These are phyloP conservation scores for Dipodomys ordii DNA, from an alignment of 2,113 vertebrate species.

Conservation along the genomic window DNA sequence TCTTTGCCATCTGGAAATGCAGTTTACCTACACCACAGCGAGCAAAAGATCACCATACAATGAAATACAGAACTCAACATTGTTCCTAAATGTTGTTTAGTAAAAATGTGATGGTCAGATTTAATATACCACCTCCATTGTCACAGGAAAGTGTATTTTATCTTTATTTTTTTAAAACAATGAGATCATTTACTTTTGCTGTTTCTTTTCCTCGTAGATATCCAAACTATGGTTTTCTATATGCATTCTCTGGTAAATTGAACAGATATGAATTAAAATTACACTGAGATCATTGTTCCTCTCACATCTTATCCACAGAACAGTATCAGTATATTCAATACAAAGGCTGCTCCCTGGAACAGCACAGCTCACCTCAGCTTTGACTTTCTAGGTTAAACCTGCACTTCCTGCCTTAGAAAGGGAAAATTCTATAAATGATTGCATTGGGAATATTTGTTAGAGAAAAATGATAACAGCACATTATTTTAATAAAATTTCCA, in stretches of 20 bases:
- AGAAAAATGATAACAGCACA: neutral
- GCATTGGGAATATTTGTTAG: neutral
- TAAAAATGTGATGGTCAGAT: slow-evolving; percentile 55
- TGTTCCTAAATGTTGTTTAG: slow-evolving; percentile 52
- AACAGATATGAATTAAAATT: slow-evolving; percentile 36
- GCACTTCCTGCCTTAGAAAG: neutral
- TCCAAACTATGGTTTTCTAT: neutral
- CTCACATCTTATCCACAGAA: neutral
- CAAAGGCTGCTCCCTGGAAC: neutral
- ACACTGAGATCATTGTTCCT: slow-evolving; percentile 14
- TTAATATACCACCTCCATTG: slow-evolving; percentile 46
- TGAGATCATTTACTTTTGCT: neutral
- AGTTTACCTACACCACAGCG: slow-evolving; percentile 40
- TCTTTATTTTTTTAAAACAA: slow-evolving; percentile 2
- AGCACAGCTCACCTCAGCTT: neutral
- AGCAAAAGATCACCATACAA: neutral
- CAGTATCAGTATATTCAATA: neutral
- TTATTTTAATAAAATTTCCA: neutral
- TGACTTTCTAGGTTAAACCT: slow-evolving; percentile 23
- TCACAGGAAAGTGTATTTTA: neutral
- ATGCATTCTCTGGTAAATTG: neutral
- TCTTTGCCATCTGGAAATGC: slow-evolving; percentile 71
- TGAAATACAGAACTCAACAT: slow-evolving; percentile 61
- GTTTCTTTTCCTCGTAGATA: neutral
- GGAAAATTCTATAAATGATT: neutral